phyloP scores from a whole-genome alignment of 2,113 vertebrate genomes.

The Rhombomys opimus region DNA sequence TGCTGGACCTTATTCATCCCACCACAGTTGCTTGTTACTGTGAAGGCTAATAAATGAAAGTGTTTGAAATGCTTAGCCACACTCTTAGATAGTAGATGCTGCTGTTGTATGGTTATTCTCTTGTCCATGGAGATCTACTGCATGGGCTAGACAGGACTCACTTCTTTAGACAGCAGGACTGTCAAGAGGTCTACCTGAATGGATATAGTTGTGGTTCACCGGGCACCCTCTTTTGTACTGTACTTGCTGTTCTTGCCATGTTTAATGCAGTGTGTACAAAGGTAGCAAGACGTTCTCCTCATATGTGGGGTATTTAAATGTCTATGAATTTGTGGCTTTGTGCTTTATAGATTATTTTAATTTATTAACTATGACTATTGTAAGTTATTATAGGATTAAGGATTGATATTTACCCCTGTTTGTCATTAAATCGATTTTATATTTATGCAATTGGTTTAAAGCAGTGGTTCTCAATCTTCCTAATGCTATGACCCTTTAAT shows the following conservation, averaged over 20 bases:
- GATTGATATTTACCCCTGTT: background rate
- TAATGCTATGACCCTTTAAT: background rate
- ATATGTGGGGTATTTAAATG: background rate
- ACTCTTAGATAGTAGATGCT: background rate
- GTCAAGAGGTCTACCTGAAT: background rate
- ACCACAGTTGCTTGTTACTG: background rate
- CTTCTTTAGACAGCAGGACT: background rate
- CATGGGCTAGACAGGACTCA: background rate
- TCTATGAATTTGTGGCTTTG: background rate
- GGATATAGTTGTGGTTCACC: too few species aligned
- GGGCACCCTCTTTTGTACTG: background rate
- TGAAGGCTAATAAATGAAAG: background rate
- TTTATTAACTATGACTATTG: background rate
- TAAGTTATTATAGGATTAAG: background rate
- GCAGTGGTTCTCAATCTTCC: background rate
- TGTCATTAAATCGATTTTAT: conserved; percentile 19
- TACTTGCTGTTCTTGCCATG: background rate
- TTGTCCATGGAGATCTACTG: background rate
- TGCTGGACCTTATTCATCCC: background rate
- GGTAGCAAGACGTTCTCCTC: background rate
- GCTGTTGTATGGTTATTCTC: background rate
- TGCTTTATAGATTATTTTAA: conserved; percentile 25
- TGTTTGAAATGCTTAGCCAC: background rate
- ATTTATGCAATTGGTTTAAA: conserved; percentile 39
- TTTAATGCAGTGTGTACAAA: background rate